Evolutionary conservation across 2,113 vertebrate species (phyloP), one percentile per base, ranked within the genome.

Genomic region (Bungarus multicinctus): DNA sequence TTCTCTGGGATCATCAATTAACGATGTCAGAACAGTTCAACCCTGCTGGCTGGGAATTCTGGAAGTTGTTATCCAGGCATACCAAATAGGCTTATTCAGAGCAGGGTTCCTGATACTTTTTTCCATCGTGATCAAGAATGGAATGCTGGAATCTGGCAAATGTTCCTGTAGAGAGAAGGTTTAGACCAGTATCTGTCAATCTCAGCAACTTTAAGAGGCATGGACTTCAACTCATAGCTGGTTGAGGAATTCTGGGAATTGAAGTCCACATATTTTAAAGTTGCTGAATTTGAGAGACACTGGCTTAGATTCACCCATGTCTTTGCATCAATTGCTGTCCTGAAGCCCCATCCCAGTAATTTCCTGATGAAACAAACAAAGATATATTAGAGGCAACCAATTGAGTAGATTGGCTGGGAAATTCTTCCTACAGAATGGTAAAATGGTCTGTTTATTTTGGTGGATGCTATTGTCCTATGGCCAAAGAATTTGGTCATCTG

Each of bases 401-500:
- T 94, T 94, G 23, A 85, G 90, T 87, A 91, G 93, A 85, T 91
- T 96, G 91, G 22, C 87, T 94, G 87, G 7, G 88, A 96, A 95
- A 86, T 25, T 92, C 11, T 87, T 94, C 39, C 30, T 91, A 57
- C n/a, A 2, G 0, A 60, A 93, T 34, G 88, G 45, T 95, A 95
- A 94, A 53, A 93, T 91, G 16, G 1, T 9, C 58, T 95, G 92
- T 95, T 96, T 96, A 90, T 95, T 97, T 97, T 96, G 93, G 95
- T 97, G 96, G 93, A 90, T 87, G 93, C 27, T 53, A 93, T 87
- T 50, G 89, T 94, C 94, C 39, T 58, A 87, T 94, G 0, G 89
- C 94, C 93, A 95, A 95, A 89, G 25, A 94, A 87, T 93, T 93
- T 95, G 86, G 93, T 89, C 92, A 92, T 89, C 85, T 69, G 93